phyloP scores from a whole-genome alignment of 2,797 vertebrate genomes.

The Megaceryle alcyon region DNA sequence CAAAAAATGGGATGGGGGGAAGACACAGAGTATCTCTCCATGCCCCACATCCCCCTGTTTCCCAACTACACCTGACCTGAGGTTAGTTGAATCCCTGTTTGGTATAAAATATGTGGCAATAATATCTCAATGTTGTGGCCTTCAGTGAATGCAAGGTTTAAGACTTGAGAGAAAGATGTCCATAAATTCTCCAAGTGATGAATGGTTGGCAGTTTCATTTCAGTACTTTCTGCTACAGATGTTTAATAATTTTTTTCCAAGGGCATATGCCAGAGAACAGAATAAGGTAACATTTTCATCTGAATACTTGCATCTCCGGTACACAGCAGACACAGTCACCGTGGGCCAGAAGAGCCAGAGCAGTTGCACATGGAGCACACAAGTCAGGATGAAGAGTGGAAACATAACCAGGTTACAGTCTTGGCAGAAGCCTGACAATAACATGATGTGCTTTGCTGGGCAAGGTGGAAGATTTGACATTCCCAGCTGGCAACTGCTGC shows the following conservation, averaged over 20 bases:
- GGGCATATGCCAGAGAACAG: not conserved
- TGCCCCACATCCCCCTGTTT: not conserved
- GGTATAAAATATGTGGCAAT: not conserved
- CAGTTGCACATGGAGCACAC: not conserved
- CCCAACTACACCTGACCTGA: too few relatives aligned
- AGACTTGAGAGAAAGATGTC: not conserved
- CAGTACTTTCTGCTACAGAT: not conserved
- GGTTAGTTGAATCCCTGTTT: not conserved
- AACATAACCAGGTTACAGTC: not conserved
- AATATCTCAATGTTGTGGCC: not conserved
- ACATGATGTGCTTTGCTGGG: conserved; percentile 17
- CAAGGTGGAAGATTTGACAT: conserved; percentile 48
- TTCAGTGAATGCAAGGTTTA: conserved; percentile 34
- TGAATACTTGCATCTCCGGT: not conserved
- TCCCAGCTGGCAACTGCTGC: conserved; percentile 76
- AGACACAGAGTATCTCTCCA: not conserved
- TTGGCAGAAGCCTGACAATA: conserved; percentile 27
- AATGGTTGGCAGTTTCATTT: not conserved
- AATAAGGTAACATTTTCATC: not conserved
- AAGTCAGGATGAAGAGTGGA: not conserved
- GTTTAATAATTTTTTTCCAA: not conserved
- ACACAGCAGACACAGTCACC: not conserved
- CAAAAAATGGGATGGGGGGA: too few relatives aligned
- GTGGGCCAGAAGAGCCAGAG: not conserved
- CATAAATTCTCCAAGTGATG: conserved; percentile 3